These are phyloP conservation scores for Campoplex capitator DNA, from an alignment of 2,888 invertebrate genomes.

Conservation along the genomic window DNA sequence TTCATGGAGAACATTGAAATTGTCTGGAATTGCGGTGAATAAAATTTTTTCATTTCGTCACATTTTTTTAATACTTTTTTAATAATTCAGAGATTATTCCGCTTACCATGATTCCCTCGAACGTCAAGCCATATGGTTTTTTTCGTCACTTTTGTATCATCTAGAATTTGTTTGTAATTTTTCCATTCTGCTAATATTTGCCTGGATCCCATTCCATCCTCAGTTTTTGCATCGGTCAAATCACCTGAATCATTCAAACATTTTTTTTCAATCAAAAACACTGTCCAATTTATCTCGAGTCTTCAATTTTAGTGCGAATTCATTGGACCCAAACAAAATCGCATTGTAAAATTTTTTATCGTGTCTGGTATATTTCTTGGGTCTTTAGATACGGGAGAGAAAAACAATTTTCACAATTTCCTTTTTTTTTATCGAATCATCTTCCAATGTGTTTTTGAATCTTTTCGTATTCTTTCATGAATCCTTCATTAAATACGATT, in stretches of 20 bases:
- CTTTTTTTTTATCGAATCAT: too few relatives aligned
- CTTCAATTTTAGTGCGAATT: background rate
- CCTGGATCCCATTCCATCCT: constrained; percentile 91
- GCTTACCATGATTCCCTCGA: constrained; percentile 95
- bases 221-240: constrained; percentile 94
- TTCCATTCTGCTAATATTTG: constrained; percentile 94
- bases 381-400: too few relatives aligned
- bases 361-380: too few relatives aligned
- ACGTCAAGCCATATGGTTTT: constrained; percentile 95
- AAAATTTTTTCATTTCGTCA: background rate
- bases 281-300: too few relatives aligned
- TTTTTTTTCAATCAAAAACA: background rate
- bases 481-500: too few relatives aligned
- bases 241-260: constrained; percentile 86
- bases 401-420: too few relatives aligned
- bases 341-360: background rate
- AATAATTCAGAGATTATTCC: constrained; percentile 3
- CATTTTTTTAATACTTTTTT: background rate
- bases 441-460: too few relatives aligned
- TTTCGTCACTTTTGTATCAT: constrained; percentile 88
- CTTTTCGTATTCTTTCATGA: background rate
- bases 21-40: constrained; percentile 88
- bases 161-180: constrained; percentile 90
- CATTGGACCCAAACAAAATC: background rate
- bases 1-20: constrained; percentile 92